Conservation (phyloP, 2,888 invertebrate species). For the Lamellibrachia columna region DNA sequence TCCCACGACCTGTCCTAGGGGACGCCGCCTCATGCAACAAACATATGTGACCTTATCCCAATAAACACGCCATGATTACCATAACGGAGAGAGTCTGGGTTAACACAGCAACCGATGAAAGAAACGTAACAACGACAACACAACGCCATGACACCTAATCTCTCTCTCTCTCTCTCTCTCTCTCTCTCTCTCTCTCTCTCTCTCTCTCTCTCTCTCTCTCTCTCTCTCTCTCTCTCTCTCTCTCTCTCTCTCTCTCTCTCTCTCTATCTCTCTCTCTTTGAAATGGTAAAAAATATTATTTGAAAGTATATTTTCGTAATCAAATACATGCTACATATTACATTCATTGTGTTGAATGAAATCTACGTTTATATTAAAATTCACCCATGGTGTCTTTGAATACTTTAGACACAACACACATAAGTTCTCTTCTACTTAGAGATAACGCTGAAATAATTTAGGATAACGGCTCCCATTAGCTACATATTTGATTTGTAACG, state of each 20-base stretch:
- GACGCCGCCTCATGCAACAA: background rate
- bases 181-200: background rate
- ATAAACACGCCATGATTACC: constrained; percentile 8
- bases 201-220: background rate
- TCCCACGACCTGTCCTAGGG: background rate
- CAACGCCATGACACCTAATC: background rate
- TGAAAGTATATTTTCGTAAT: too few species aligned
- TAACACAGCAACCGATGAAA: background rate
- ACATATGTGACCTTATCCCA: background rate
- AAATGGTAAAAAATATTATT: too few species aligned
- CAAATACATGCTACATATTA: too few species aligned
- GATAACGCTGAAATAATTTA: too few species aligned
- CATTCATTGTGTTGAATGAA: too few species aligned
- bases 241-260: background rate
- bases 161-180: background rate
- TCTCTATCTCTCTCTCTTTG: background rate
- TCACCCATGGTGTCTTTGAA: too few species aligned
- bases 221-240: background rate
- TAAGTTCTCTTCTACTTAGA: too few species aligned
- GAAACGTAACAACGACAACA: background rate
- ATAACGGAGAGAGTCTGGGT: background rate
- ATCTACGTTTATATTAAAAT: too few species aligned
- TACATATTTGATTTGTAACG: too few species aligned
- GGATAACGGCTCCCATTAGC: too few species aligned
- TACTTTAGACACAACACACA: too few species aligned